These are phyloP conservation scores for Poeciliopsis infans DNA, from an alignment of 2,797 vertebrate genomes.

Conservation along the genomic window DNA sequence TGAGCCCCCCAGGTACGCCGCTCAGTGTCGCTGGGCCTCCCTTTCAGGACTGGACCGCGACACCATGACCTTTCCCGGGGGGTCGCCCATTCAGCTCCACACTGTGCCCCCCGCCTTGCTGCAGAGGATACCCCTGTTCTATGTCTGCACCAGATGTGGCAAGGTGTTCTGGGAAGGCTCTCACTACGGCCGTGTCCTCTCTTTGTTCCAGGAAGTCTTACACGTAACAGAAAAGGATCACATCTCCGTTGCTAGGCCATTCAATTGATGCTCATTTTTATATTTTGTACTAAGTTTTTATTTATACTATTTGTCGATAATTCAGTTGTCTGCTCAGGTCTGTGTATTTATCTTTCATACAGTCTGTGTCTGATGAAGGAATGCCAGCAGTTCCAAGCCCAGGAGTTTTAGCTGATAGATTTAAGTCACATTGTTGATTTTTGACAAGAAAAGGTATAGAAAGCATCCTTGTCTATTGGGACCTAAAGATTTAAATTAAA, in stretches of 20 bases:
- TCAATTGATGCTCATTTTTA: neutral
- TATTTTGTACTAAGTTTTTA: neutral
- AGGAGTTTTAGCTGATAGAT: neutral
- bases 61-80: conserved; percentile 59
- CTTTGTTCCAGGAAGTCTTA: conserved; percentile 83
- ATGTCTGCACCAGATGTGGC: conserved; percentile 85
- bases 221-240: conserved; percentile 15
- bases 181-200: conserved; percentile 80
- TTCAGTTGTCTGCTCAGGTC: neutral
- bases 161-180: conserved; percentile 95
- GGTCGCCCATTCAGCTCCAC: conserved; percentile 76
- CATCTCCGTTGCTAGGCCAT: neutral
- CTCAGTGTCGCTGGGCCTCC: conserved; percentile 66
- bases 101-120: conserved; percentile 78
- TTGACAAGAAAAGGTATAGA: neutral
- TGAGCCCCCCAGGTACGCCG: conserved; percentile 61
- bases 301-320: neutral
- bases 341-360: neutral
- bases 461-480: neutral
- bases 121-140: conserved; percentile 74
- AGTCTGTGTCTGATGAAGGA: neutral
- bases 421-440: neutral
- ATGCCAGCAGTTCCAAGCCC: neutral
- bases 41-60: conserved; percentile 43
- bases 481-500: neutral